Base-by-base conservation (phyloP, 2,113 vertebrate species). In the Cheilinus undulatus region DNA sequence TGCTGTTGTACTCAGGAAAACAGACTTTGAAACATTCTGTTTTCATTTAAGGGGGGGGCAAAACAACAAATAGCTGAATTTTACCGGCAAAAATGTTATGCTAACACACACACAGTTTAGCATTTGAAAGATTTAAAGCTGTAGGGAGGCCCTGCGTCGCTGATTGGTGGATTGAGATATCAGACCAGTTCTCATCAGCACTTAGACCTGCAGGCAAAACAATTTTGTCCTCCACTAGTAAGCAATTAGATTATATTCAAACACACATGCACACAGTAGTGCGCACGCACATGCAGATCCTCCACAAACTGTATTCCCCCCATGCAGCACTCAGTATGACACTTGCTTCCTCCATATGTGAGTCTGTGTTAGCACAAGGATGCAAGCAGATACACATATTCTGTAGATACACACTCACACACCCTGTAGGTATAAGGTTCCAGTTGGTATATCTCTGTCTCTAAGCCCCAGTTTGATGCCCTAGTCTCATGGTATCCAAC, bases 401-500 rank as follows among this genome's bases (percentile, higher is more conserved):
- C 63, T 45, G 36, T 62, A 73, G 30, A 76, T 17, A 48, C 28
- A 59, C 58, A 49, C 56, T 69, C 79, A 79, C 73, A 83, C 62
- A 67, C 85, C 89, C 89, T 82, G 84, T 85, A 86, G 89, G 86
- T 85, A 87, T 86, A 85, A 84, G 86, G 88, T 92, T 91, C 89
- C 91, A 89, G 89, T 92, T 91, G 89, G 90, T 91, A 88, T 89
- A 88, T 87, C 90, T 90, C 88, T 84, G 88, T 91, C 74, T 91
- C 86, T 89, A 90, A 91, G 85, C 88, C 77, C 83, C 78, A 89
- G 86, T 91, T 87, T 90, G 89, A 89, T 92, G 89, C 91, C 90
- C 89, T 76, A 82, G 79, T 84, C 91, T 91, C 86, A 85, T 88
- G 86, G 87, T 86, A 91, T 91, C 89, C 89, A 92, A 89, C 91